Conservation (phyloP, 92 coral and sea anemone genomes). For the Plumapathes pennacea region DNA sequence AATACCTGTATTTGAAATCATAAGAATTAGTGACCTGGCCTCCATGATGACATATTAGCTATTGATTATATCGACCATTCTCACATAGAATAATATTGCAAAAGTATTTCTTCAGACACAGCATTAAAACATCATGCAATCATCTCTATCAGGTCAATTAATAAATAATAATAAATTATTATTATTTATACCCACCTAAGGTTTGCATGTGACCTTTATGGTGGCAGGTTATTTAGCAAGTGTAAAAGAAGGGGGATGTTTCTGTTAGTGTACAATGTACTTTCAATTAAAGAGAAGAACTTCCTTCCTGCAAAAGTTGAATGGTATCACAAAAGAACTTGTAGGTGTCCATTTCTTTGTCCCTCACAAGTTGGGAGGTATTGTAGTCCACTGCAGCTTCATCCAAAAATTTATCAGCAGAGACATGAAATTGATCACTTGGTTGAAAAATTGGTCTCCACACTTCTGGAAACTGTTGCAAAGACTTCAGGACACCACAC, state of each 20-base stretch:
- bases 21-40: background rate
- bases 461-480: constrained; percentile 9
- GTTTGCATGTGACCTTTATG: no score
- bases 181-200: no score
- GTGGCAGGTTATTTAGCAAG: no score
- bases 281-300: no score
- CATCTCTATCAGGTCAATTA: no score
- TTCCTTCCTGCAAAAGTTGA: constrained; percentile 14
- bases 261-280: no score
- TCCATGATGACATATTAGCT: background rate
- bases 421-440: background rate
- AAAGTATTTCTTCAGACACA: no score
- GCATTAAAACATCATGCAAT: no score
- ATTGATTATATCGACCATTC: no score
- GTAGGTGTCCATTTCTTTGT: constrained; percentile 13
- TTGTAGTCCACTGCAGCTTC: constrained; percentile 6
- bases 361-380: constrained; percentile 9
- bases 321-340: constrained; percentile 26
- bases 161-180: no score
- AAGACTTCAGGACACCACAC: constrained; percentile 15
- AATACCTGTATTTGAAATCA: constrained; percentile 16
- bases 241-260: no score
- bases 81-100: no score
- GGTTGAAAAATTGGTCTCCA: constrained; percentile 16
- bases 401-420: constrained; percentile 26